Evolutionary conservation across 2,113 vertebrate genomes (phyloP), one percentile per base, ranked within the genome.

Genomic region (Kobus ellipsiprymnus): DNA sequence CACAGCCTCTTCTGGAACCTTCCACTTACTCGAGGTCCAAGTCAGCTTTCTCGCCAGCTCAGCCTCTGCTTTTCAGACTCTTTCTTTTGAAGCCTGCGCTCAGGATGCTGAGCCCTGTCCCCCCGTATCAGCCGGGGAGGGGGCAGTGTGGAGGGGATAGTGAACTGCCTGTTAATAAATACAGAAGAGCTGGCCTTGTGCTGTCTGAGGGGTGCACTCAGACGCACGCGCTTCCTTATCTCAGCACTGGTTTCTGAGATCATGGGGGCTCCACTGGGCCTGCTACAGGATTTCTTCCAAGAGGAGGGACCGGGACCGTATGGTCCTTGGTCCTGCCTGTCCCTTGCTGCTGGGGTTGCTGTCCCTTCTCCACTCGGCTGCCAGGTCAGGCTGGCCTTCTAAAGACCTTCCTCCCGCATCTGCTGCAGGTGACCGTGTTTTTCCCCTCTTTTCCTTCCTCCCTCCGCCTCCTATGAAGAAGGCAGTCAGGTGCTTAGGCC

Each of bases 181-280:
- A 81, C 21, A 6, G 15, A 17, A 3, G 36, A 23, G 8, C 91
- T 60, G 77, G 0, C 6, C 83, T 87, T 36, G 46, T 0, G 5
- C 25, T 57, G 90, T 82, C 97, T 78, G 92, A 96, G 83, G 82
- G 96, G 10, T 30, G 2, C 23, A 1, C 21, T 36, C 40, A 21
- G 81, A 85, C 48, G 6, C 60, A 21, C 96, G 60, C 62, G 90
- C 96, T 96, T 94, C 2, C 89, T 80, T 84, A 57, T 89, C 97
- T 95, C 87, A 2, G 95, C 67, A 81, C 97, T 77, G 98, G 98
- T 97, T 98, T 97, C 98, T 98, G 97, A 97, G 93, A 98, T 98
- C 98, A 96, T 92, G 97, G 98, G 98, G 97, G 97, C 97, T 95
- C 98, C 0, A 0, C 96, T 96, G 91, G 80, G 93, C 97, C 96